phyloP scores from a whole-genome alignment of 2,797 vertebrate genomes.

The Catostomus latipinnis region DNA sequence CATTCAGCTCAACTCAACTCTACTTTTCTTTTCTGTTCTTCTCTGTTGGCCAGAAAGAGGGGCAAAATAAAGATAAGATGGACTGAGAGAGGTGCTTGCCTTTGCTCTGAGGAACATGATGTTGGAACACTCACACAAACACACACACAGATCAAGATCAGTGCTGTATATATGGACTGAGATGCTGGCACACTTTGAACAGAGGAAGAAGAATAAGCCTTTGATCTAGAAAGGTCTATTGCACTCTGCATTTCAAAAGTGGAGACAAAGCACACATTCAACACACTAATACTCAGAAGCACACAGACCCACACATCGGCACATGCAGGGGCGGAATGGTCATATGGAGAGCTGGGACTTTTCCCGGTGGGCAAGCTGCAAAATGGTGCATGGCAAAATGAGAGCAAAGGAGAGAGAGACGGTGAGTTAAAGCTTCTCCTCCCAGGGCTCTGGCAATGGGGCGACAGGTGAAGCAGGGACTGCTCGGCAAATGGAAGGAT shows the following conservation, averaged over 20 bases:
- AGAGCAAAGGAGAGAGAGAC: slow-evolving; percentile 60
- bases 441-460: slow-evolving; percentile 62
- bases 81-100: slow-evolving; percentile 18
- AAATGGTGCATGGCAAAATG: slow-evolving; percentile 49
- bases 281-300: too few species aligned
- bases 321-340: too few species aligned
- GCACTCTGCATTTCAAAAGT: too few species aligned
- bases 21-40: not conserved
- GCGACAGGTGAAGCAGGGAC: slow-evolving; percentile 53
- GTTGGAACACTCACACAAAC: slow-evolving; percentile 36
- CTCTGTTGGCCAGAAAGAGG: not conserved
- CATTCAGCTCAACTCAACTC: too few species aligned
- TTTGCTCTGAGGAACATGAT: slow-evolving; percentile 22
- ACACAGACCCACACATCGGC: too few species aligned
- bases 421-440: slow-evolving; percentile 60
- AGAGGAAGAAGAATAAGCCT: slow-evolving; percentile 28
- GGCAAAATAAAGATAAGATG: slow-evolving; percentile 19
- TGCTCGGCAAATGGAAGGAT: slow-evolving; percentile 48
- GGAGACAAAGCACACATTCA: too few species aligned
- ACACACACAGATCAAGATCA: not conserved
- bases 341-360: too few species aligned
- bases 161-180: slow-evolving; percentile 32
- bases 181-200: slow-evolving; percentile 44
- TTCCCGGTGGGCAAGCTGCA: too few species aligned
- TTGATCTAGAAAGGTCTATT: slow-evolving; percentile 33